Percentiles rank a stretch among this genome's conserved stretches.
phyloP scores from a whole-genome alignment of 1,140 invertebrate species.

The Cotesia typhae region DNA sequence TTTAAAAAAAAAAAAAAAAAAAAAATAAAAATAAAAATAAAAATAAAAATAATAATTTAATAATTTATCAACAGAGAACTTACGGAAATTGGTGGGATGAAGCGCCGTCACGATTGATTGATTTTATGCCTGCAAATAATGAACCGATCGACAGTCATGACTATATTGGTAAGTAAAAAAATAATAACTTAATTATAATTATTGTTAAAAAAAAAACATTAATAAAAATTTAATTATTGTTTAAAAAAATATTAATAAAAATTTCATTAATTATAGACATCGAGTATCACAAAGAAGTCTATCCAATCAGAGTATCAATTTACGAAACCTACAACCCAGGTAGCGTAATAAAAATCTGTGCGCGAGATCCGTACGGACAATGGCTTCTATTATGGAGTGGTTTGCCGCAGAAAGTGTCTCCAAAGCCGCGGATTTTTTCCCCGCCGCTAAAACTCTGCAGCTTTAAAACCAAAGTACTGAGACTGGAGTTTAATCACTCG shows the following conservation, averaged over 20 bases:
- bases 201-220: no score
- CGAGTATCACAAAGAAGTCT: constrained; percentile 78
- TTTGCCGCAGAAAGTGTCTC: constrained; percentile 70
- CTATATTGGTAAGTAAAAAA: constrained; percentile 76
- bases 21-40: no score
- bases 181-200: constrained; percentile 18
- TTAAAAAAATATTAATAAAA: constrained; percentile 3
- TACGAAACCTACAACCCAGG: constrained; percentile 93
- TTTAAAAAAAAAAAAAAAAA: background rate
- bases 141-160: constrained; percentile 78
- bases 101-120: constrained; percentile 74
- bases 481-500: constrained; percentile 85
- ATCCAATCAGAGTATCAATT: constrained; percentile 79
- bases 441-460: constrained; percentile 69
- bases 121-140: constrained; percentile 80
- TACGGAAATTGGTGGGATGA: constrained; percentile 90
- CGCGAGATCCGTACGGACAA: constrained; percentile 66
- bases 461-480: constrained; percentile 61
- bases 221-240: background rate
- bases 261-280: constrained; percentile 68
- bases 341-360: constrained; percentile 84
- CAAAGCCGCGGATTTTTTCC: constrained; percentile 78
- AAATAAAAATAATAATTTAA: constrained; percentile 1
- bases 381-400: constrained; percentile 85
- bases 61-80: constrained; percentile 74